Evolutionary conservation across 2,888 invertebrate species (phyloP).

Genomic region (Rhyacophila evoluta): DNA sequence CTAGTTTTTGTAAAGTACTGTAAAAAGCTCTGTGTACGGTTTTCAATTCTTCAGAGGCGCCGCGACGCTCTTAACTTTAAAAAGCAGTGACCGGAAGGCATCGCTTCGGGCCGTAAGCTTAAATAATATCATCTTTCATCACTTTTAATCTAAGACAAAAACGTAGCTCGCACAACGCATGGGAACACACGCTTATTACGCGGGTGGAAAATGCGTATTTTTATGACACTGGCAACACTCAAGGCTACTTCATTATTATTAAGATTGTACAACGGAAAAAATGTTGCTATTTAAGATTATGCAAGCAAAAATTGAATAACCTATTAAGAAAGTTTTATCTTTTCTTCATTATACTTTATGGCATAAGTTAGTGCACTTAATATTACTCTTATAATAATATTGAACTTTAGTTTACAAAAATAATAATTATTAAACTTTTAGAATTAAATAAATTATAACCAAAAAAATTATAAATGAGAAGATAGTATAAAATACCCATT

Average conservation of each 20-base stretch:
- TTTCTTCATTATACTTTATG: no score
- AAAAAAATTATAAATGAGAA: no score
- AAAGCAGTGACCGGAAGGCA: not conserved
- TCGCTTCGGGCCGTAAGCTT: not conserved
- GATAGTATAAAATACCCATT: no score
- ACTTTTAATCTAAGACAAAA: conserved; percentile 8
- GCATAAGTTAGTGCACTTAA: no score
- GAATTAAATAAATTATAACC: no score
- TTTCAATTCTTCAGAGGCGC: not conserved
- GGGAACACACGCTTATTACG: not conserved
- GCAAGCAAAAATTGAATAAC: no score
- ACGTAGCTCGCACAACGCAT: not conserved
- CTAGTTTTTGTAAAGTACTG: no score
- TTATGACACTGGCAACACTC: not conserved
- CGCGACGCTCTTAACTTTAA: conserved; percentile 7
- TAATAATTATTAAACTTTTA: no score
- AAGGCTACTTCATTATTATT: not conserved
- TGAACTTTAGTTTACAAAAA: no score
- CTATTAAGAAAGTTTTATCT: no score
- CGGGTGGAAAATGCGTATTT: not conserved
- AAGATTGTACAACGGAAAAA: not conserved
- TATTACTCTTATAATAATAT: no score
- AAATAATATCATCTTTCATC: not conserved
- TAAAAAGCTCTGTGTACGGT: not conserved
- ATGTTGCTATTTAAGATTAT: not conserved